These are phyloP conservation scores for Mamestra configurata DNA, from an alignment of 1,140 invertebrate species.

Conservation along the genomic window DNA sequence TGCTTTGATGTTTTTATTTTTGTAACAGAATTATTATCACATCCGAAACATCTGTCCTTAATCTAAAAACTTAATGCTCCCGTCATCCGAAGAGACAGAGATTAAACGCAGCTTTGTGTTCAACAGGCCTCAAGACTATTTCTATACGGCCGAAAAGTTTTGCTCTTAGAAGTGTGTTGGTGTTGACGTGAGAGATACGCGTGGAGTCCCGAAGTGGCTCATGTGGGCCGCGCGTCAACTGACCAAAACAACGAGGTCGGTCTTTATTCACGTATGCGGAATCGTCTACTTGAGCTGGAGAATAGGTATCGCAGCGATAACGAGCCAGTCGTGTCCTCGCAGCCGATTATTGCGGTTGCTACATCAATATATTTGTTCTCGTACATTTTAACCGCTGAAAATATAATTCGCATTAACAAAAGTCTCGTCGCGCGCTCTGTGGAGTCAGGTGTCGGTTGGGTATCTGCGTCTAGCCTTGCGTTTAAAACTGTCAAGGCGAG, in stretches of 20 bases:
- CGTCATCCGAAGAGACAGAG: conserved; percentile 5
- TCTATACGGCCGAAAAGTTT: conserved; percentile 40
- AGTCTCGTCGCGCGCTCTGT: conserved; percentile 47
- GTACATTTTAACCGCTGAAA: conserved; percentile 55
- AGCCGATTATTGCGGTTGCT: conserved; percentile 83
- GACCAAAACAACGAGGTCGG: conserved; percentile 78
- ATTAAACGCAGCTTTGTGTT: conserved; percentile 26
- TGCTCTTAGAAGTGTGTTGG: conserved; percentile 20
- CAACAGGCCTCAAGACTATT: conserved; percentile 35
- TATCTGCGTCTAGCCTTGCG: conserved; percentile 57
- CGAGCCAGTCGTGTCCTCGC: conserved; percentile 82
- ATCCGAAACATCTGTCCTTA: conserved; percentile 30
- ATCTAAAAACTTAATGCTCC: conserved; percentile 11
- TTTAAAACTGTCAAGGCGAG: conserved; percentile 67
- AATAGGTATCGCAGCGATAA: conserved; percentile 82
- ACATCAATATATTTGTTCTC: conserved; percentile 64
- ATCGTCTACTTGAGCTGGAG: conserved; percentile 67
- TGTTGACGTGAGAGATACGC: conserved; percentile 68
- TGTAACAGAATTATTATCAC: conserved; percentile 31
- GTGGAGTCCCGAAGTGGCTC: conserved; percentile 58
- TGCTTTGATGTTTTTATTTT: conserved; percentile 26
- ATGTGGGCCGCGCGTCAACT: conserved; percentile 79
- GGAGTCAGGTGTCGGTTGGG: conserved; percentile 48
- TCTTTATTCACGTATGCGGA: conserved; percentile 72
- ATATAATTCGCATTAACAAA: conserved; percentile 55